Evolutionary conservation across 2,113 vertebrate genomes (phyloP).

Genomic region (Heterocephalus glaber): DNA sequence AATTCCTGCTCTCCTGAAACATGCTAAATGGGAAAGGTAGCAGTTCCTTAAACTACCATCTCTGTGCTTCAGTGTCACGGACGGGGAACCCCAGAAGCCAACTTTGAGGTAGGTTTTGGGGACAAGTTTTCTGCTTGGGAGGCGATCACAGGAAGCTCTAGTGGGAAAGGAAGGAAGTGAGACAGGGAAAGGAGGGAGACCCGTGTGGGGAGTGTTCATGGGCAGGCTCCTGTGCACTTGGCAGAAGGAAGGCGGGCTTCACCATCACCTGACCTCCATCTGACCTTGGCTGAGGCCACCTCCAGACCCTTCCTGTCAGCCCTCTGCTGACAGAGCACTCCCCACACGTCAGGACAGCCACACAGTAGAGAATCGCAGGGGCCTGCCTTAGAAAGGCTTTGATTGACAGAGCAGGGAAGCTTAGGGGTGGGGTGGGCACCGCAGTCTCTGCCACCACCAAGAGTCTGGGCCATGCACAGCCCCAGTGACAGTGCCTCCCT

Average conservation of each 20-base stretch:
- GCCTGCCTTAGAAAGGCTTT: background rate
- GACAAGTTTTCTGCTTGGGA: background rate
- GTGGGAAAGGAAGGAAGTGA: background rate
- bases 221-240: background rate
- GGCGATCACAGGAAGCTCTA: background rate
- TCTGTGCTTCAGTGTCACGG: background rate
- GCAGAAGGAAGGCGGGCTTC: background rate
- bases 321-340: background rate
- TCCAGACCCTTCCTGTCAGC: too few relatives aligned
- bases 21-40: background rate
- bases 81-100: background rate
- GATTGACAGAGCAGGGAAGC: background rate
- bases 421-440: background rate
- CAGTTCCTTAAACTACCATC: background rate
- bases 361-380: background rate
- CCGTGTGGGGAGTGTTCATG: rapidly evolving
- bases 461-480: too few relatives aligned
- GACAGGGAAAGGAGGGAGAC: background rate
- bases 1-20: background rate
- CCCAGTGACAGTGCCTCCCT: too few relatives aligned
- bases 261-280: background rate
- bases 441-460: background rate
- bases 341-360: background rate
- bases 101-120: background rate
- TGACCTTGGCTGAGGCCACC: background rate